Conservation (phyloP, 2,113 vertebrate genomes). For the Bungarus multicinctus region DNA sequence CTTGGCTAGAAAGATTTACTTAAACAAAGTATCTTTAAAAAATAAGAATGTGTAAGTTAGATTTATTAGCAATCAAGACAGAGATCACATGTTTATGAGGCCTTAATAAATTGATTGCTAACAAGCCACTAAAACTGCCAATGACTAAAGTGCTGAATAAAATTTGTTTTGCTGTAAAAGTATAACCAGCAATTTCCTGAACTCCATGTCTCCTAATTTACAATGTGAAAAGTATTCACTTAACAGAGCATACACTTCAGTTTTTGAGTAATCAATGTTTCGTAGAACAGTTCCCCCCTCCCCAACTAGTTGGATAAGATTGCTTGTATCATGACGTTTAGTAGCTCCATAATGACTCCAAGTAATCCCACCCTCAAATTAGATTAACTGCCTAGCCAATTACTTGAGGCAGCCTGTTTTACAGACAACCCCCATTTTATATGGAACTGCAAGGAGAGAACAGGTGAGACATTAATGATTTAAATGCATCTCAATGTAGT, state of each 20-base stretch:
- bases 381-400: conserved; percentile 62
- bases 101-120: conserved; percentile 90
- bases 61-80: conserved; percentile 44
- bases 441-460: neutral
- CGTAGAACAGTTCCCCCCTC: conserved; percentile 63
- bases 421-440: conserved; percentile 26
- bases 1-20: conserved; percentile 44
- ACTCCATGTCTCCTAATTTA: conserved; percentile 90
- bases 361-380: conserved; percentile 60
- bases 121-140: conserved; percentile 94
- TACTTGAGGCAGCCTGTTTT: conserved; percentile 50
- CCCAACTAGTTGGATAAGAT: conserved; percentile 69
- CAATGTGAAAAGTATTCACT: conserved; percentile 86
- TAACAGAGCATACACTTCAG: conserved; percentile 72
- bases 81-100: conserved; percentile 70
- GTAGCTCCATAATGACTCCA: conserved; percentile 59
- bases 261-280: conserved; percentile 79
- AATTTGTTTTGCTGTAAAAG: conserved; percentile 91
- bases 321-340: conserved; percentile 68
- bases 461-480: neutral
- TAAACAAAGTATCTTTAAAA: conserved; percentile 51
- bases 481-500: conserved; percentile 7
- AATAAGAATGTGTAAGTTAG: conserved; percentile 42
- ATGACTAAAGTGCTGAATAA: conserved; percentile 92
- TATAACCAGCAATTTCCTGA: conserved; percentile 93